Evolutionary conservation across 1,140 invertebrate species (phyloP).

Genomic region (Mya arenaria): DNA sequence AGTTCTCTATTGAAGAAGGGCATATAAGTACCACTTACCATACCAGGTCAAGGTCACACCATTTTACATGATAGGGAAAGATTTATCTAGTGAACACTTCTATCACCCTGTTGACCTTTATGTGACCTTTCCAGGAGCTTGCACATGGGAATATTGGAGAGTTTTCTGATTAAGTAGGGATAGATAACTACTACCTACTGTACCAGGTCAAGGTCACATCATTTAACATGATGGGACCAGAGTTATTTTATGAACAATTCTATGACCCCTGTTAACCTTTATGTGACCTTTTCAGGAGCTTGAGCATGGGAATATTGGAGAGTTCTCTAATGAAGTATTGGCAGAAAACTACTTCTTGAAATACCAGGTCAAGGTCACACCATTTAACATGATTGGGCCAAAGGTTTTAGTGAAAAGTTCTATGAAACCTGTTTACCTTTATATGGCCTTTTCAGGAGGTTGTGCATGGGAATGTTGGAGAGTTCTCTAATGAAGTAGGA

Average conservation of each 20-base stretch:
- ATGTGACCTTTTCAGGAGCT: too few relatives aligned
- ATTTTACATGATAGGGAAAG: conserved; percentile 89
- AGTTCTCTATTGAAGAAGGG: too few relatives aligned
- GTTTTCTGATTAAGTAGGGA: conserved; percentile 86
- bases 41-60: too few relatives aligned
- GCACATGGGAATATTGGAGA: conserved; percentile 88
- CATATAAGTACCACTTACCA: too few relatives aligned
- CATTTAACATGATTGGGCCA: conserved; percentile 89
- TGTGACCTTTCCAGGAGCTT: too few relatives aligned
- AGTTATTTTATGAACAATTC: too few relatives aligned
- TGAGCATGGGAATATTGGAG: conserved; percentile 88
- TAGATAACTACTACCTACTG: conserved; percentile 90
- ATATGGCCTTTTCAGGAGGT: too few relatives aligned
- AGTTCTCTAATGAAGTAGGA: conserved; percentile 86
- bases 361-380: conserved; percentile 94
- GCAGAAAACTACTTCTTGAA: conserved; percentile 91
- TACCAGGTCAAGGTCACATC: conserved; percentile 94
- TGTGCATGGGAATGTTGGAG: conserved; percentile 88
- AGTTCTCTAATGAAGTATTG: conserved; percentile 86
- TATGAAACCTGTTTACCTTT: too few relatives aligned
- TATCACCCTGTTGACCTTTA: too few relatives aligned
- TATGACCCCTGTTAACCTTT: too few relatives aligned
- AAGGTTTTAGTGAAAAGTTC: too few relatives aligned
- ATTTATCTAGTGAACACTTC: too few relatives aligned
- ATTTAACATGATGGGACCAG: conserved; percentile 90